Evolutionary conservation across 2,888 invertebrate genomes (phyloP), one percentile per base, ranked within the genome.

Genomic region (Tachina fera): DNA sequence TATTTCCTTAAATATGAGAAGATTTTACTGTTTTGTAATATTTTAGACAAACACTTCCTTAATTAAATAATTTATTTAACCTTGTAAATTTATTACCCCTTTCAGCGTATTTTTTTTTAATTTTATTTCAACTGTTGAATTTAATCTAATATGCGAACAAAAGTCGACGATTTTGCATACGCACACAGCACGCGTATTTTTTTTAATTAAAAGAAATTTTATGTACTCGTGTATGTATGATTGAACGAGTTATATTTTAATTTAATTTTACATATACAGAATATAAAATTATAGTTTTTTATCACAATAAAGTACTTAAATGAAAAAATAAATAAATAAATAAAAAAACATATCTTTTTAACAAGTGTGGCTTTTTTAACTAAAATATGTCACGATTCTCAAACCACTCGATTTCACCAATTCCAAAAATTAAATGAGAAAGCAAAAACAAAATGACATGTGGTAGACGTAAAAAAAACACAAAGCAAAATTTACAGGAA

Each of bases 331-430:
- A 75, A 78, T 63, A 76, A 63, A 58, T 0, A 45, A 31, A 56
- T 11, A 56, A 43, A 76, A 80, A 68, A 43, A 67, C 49, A 76
- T 47, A 43, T 45, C 16, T 39, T 68, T 56, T 14, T 22, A 47
- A 70, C 84, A 74, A 75, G 70, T 14, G 47, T 65, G 56, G 16
- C 19, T 75, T 53, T 19, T 51, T 13, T 14, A 47, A 77, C 51
- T 31, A 14, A 39, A 80, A 39, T 13, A 45, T 19, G 22, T 31
- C 10, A 53, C 19, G 61, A 68, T 22, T 67, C 11, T 58, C 76
- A 87, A 87, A 88, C 88, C 88, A 90, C 90, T 90, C 89, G 89
- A 87, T 89, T 88, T 85, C 88, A 84, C 83, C 89, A 90, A 90
- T 88, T 90, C 87, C 88, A 86, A 87, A 87, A 88, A 88, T 87